phyloP scores from a whole-genome alignment of 1,140 invertebrate genomes.

The Tetramorium alpestre region DNA sequence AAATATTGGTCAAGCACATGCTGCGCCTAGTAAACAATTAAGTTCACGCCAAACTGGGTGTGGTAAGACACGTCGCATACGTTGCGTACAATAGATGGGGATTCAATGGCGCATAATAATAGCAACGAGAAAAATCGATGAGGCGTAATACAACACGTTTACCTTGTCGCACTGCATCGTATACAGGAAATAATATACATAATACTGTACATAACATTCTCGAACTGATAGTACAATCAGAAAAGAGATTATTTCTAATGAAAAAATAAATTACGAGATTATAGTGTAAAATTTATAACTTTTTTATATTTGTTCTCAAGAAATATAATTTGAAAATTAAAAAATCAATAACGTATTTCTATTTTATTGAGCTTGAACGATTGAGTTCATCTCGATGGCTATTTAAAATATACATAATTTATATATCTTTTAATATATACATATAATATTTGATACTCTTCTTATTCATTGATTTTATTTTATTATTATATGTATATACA shows the following conservation, averaged over 20 bases:
- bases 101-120: conserved; percentile 56
- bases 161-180: not conserved
- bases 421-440: too few relatives aligned
- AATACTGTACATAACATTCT: not conserved
- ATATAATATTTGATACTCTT: too few relatives aligned
- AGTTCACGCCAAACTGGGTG: conserved; percentile 29
- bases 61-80: conserved; percentile 35
- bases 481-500: too few relatives aligned
- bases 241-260: not conserved
- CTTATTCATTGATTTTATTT: too few relatives aligned
- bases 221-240: not conserved
- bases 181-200: not conserved
- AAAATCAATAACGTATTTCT: not conserved
- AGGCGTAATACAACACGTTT: conserved; percentile 10
- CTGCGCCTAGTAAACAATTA: conserved; percentile 55
- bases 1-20: conserved; percentile 43
- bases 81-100: conserved; percentile 7
- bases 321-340: not conserved
- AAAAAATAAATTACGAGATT: not conserved
- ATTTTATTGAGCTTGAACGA: not conserved
- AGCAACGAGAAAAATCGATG: conserved; percentile 51
- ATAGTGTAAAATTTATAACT: not conserved
- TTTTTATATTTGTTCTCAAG: not conserved
- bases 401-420: not conserved
- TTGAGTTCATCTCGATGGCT: not conserved